Evolutionary conservation across 2,888 invertebrate genomes (phyloP).

Genomic region (Pristionchus fissidentatus): DNA sequence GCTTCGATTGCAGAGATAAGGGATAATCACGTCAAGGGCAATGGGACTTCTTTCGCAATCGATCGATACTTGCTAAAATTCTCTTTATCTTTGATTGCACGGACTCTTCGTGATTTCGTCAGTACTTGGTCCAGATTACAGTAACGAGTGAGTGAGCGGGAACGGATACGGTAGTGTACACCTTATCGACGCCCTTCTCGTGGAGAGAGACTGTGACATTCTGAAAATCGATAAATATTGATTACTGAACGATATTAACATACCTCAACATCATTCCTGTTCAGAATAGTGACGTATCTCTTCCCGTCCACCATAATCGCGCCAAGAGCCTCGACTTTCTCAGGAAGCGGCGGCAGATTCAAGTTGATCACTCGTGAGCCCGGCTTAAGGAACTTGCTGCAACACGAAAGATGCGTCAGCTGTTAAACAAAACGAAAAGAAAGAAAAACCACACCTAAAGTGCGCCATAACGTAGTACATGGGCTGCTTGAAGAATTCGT

Average conservation of each 20-base stretch:
- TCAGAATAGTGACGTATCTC: slow-evolving; percentile 58
- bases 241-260: background rate
- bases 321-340: slow-evolving; percentile 47
- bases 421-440: background rate
- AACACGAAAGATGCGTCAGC: slow-evolving; percentile 20
- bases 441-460: slow-evolving; percentile 76
- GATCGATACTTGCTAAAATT: too few species aligned
- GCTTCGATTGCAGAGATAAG: too few species aligned
- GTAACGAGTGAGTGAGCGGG: slow-evolving; percentile 60
- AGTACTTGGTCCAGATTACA: slow-evolving; percentile 58
- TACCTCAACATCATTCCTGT: slow-evolving; percentile 49
- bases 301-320: slow-evolving; percentile 55
- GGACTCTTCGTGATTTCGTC: too few species aligned
- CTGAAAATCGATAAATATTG: background rate
- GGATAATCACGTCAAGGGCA: too few species aligned
- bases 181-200: slow-evolving; percentile 52
- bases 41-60: too few species aligned
- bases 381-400: slow-evolving; percentile 64
- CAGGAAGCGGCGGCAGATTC: background rate
- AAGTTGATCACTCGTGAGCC: slow-evolving; percentile 50
- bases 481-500: slow-evolving; percentile 90
- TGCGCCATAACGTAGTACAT: slow-evolving; percentile 90
- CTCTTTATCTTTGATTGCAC: too few species aligned
- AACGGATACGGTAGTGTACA: slow-evolving; percentile 51
- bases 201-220: slow-evolving; percentile 46